A percentile compares a stretch with the other conserved stretches of the same genome.
Evolutionary conservation across 1,140 invertebrate species (phyloP).

Genomic region (Nasonia giraulti): DNA sequence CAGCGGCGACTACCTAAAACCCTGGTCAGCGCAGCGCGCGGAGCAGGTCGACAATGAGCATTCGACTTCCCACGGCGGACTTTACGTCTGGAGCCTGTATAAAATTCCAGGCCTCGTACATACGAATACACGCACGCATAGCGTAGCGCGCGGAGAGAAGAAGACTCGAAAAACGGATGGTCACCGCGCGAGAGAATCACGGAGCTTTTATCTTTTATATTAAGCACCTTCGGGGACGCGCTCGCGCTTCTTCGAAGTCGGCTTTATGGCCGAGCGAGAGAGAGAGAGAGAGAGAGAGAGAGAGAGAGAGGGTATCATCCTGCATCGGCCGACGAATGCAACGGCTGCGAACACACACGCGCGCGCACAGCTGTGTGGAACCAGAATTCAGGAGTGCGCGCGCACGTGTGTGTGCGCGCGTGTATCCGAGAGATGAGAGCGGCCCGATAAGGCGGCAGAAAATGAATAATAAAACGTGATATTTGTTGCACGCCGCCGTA

Average conservation of each 20-base stretch:
- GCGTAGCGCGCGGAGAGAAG: not conserved
- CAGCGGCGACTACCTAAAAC: not conserved
- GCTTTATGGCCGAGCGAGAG: slow-evolving; percentile 26
- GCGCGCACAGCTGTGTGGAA: not conserved
- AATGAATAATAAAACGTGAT: slow-evolving; percentile 65
- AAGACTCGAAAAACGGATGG: slow-evolving; percentile 22
- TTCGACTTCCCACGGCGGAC: slow-evolving; percentile 40
- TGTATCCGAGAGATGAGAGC: slow-evolving; percentile 14
- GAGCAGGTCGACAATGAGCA: not conserved
- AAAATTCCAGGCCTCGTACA: slow-evolving; percentile 39
- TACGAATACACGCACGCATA: not conserved
- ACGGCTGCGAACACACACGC: not conserved
- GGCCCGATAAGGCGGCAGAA: slow-evolving; percentile 58
- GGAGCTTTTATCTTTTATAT: slow-evolving; percentile 51
- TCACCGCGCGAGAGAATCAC: slow-evolving; percentile 28
- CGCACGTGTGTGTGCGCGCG: not conserved
- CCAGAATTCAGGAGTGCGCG: not conserved
- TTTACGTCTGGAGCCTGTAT: slow-evolving; percentile 37
- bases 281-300: not conserved
- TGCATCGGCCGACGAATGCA: slow-evolving; percentile 17
- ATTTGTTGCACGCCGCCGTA: slow-evolving; percentile 60
- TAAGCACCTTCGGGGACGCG: slow-evolving; percentile 43
- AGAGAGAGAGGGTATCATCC: not conserved
- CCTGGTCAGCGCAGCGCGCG: not conserved
- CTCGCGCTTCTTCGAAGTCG: slow-evolving; percentile 41